Base-by-base conservation (phyloP, 2,797 vertebrate species). In the Chelmon rostratus region DNA sequence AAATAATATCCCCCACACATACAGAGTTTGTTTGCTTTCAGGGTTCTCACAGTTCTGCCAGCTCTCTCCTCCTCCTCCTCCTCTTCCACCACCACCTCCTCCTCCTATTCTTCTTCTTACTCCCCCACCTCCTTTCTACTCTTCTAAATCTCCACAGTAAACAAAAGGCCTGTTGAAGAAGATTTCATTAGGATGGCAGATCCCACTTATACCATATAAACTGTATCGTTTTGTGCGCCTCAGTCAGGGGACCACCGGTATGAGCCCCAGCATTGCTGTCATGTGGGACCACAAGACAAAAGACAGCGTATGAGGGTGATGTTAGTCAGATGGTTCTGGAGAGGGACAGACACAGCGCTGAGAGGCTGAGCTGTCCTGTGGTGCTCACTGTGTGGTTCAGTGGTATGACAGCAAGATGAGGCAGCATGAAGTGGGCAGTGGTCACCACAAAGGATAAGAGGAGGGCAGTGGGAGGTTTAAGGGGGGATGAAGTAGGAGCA, bases 341-440 rank as follows among this genome's bases (percentile, higher is more conserved):
- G 66, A 62, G 38, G 67, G 58, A 81, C 50, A 54, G 76, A 68
- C 67, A 81, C 75, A 47, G 58, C 62, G 59, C 56, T 47, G 76
- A 54, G 74, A 87, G 73, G 68, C 76, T 76, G 84, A 86, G 78
- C 73, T 80, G 67, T 87, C 37, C 65, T 61, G 83, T 52, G 80
- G 69, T 84, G 68, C 44, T 33, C 47, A 85, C 52, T 82, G 81
- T 73, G 89, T 81, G 89, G 82, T 81, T 85, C 46, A 67, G 61
- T 40, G 37, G 74, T 76, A 72, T 91, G 87, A 90, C 85, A 46
- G 57, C 38, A 28, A 23, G 82, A 86, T 89, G 90, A 92, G 85
- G 73, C 84, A 84, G 79, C 86, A 75, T 23, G 3, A 66, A 50
- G 88, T 88, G 73, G 78, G 88, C 65, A 52, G 70, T 79, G 68